phyloP scores from a whole-genome alignment of 2,888 invertebrate genomes.

The Drosophila lacicola region DNA sequence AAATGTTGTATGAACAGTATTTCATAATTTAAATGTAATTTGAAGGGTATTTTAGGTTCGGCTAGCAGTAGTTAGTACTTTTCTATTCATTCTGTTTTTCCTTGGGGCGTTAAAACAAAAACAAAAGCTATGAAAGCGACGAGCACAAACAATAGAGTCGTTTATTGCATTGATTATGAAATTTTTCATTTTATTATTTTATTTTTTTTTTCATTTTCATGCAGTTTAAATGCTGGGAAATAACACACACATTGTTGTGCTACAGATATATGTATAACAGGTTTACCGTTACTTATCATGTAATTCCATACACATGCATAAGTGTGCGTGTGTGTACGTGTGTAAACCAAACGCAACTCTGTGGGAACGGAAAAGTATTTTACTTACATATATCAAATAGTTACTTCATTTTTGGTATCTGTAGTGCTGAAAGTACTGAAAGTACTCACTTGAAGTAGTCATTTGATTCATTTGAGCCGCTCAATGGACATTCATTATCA shows the following conservation, averaged over 20 bases:
- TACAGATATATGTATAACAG: constrained; percentile 35
- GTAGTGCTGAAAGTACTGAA: not conserved
- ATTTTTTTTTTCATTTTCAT: constrained; percentile 52
- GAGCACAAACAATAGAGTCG: constrained; percentile 55
- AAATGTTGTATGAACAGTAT: too few relatives aligned
- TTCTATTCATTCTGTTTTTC: constrained; percentile 10
- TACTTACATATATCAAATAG: constrained; percentile 5
- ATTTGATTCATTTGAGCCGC: not conserved
- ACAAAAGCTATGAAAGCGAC: constrained; percentile 11
- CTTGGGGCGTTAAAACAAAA: constrained; percentile 21
- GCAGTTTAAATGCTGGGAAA: constrained; percentile 64
- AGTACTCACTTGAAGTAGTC: not conserved
- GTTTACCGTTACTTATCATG: constrained; percentile 66
- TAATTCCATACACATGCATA: constrained; percentile 30
- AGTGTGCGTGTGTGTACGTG: not conserved
- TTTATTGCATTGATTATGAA: constrained; percentile 69
- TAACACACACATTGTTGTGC: constrained; percentile 21
- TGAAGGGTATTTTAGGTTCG: constrained; percentile 7
- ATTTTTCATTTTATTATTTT: constrained; percentile 42
- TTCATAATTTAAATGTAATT: not conserved
- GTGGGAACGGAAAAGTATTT: constrained; percentile 41
- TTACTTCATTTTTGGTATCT: constrained; percentile 10
- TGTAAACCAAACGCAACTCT: constrained; percentile 1
- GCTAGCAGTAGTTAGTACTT: not conserved
- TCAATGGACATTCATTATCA: constrained; percentile 13